These are phyloP conservation scores for Proisotoma minuta DNA, from an alignment of 2,888 invertebrate genomes.

Conservation along the genomic window DNA sequence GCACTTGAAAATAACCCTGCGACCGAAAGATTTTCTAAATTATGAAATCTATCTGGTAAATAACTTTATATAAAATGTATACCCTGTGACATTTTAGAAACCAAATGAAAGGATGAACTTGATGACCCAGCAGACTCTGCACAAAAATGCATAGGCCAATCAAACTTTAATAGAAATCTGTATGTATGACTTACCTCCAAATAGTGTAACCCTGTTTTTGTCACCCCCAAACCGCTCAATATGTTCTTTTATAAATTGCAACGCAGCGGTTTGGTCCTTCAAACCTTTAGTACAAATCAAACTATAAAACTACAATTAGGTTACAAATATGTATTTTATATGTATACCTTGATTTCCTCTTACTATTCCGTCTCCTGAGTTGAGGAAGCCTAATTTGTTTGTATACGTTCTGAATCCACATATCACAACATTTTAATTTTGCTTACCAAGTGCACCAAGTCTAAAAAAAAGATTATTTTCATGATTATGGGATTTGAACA, in stretches of 20 bases:
- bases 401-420: no score
- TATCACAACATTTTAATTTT: no score
- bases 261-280: neutral
- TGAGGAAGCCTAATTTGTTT: conserved; percentile 38
- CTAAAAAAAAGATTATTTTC: no score
- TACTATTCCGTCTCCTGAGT: conserved; percentile 32
- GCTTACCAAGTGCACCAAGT: no score
- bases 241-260: conserved; percentile 25
- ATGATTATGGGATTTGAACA: no score
- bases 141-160: no score
- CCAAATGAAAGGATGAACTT: conserved; percentile 29
- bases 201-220: conserved; percentile 16
- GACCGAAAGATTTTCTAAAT: neutral
- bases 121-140: conserved; percentile 23
- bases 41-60: neutral
- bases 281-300: neutral
- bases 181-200: conserved; percentile 6
- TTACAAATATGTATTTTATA: conserved; percentile 22
- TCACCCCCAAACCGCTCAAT: conserved; percentile 32
- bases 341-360: conserved; percentile 32
- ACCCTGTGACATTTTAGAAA: conserved; percentile 36
- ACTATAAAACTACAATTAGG: neutral
- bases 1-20: conserved; percentile 30
- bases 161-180: neutral
- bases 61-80: neutral